Percentiles rank a stretch among this genome's conserved stretches.
These are phyloP conservation scores for Rutilus rutilus DNA, from an alignment of 2,113 vertebrate species.

Conservation along the genomic window DNA sequence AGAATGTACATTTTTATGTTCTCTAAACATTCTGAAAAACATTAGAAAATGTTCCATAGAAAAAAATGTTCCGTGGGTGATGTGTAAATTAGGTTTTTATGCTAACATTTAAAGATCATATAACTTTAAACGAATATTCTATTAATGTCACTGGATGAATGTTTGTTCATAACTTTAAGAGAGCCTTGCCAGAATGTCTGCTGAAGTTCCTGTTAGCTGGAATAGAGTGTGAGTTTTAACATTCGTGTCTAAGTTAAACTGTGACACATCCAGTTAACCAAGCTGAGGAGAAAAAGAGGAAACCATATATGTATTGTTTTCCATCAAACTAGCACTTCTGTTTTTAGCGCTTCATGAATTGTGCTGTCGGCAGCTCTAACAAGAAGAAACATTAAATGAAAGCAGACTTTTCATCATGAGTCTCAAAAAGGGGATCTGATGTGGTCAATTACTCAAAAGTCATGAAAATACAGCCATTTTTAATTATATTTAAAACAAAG, in stretches of 20 bases:
- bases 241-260: background rate
- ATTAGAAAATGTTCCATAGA: too few relatives aligned
- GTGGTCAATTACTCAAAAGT: background rate
- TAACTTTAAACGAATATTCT: too few relatives aligned
- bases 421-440: background rate
- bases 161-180: too few relatives aligned
- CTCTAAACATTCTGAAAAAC: too few relatives aligned
- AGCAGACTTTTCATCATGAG: background rate
- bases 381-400: background rate
- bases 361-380: background rate
- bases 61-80: too few relatives aligned
- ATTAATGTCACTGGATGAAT: too few relatives aligned
- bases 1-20: too few relatives aligned
- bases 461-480: background rate
- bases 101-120: too few relatives aligned
- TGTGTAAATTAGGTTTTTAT: too few relatives aligned
- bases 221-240: background rate
- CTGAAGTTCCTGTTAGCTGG: too few relatives aligned
- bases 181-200: too few relatives aligned
- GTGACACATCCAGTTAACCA: background rate
- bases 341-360: background rate
- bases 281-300: background rate
- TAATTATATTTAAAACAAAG: background rate
- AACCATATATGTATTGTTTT: background rate
- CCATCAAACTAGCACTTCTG: background rate